phyloP scores from a whole-genome alignment of 2,113 vertebrate species.

The Gymnobelideus leadbeateri region DNA sequence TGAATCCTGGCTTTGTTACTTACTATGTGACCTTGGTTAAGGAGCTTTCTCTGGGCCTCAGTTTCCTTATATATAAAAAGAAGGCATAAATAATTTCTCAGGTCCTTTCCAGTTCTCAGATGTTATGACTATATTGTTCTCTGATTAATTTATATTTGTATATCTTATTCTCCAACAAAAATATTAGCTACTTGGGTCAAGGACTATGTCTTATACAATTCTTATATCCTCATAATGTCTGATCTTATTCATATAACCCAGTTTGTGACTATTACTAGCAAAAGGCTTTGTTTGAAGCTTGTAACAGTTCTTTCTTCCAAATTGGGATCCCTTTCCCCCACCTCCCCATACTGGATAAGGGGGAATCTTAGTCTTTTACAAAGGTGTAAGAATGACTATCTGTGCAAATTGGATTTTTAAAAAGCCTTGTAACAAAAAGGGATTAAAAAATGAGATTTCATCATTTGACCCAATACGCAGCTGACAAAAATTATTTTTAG shows the following conservation, averaged over 20 bases:
- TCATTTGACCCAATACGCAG: background rate
- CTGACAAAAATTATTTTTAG: background rate
- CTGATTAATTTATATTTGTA: background rate
- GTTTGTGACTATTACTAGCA: background rate
- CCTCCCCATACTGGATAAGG: background rate
- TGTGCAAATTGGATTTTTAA: background rate
- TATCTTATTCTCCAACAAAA: background rate
- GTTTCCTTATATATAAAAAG: background rate
- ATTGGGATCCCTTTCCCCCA: background rate
- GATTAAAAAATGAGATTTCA: background rate
- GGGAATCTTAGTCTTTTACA: background rate
- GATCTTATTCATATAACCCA: background rate
- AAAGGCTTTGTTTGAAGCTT: background rate
- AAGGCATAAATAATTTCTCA: background rate
- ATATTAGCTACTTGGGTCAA: background rate
- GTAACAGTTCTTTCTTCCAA: background rate
- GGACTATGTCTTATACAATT: background rate
- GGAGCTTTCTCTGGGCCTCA: background rate
- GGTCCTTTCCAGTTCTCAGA: background rate
- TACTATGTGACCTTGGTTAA: background rate
- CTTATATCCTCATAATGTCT: background rate
- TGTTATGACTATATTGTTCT: background rate
- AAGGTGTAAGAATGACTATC: background rate
- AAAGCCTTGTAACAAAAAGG: background rate
- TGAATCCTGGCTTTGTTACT: background rate